These are phyloP conservation scores for Sylvietta virens DNA, from an alignment of 2,113 vertebrate genomes.

Conservation along the genomic window DNA sequence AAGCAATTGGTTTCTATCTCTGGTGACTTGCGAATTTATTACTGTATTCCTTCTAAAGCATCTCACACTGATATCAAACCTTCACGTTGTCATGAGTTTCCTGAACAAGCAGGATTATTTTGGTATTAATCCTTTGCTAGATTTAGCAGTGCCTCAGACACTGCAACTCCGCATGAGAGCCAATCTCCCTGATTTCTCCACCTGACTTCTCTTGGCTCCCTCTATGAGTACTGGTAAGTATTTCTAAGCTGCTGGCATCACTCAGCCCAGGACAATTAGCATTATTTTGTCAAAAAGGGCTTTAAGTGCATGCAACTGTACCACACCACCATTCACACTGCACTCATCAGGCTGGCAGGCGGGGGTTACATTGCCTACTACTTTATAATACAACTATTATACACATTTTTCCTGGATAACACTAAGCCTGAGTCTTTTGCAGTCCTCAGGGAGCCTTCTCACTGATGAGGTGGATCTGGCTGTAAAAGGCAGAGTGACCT, in stretches of 20 bases:
- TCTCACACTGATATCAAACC: slow-evolving; percentile 2
- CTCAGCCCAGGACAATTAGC: slow-evolving; percentile 32
- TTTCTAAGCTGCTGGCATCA: background rate
- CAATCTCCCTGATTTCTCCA: background rate
- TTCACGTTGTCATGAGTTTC: background rate
- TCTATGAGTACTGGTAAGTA: background rate
- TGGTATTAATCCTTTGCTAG: background rate
- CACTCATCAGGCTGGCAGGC: background rate
- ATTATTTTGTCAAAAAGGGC: slow-evolving; percentile 20
- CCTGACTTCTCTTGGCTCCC: slow-evolving; percentile 13
- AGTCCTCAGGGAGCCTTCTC: background rate
- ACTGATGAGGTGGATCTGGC: background rate
- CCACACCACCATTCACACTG: background rate
- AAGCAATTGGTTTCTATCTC: background rate
- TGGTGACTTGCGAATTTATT: background rate
- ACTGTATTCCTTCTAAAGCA: background rate
- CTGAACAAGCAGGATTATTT: slow-evolving; percentile 41
- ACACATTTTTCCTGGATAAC: slow-evolving; percentile 19
- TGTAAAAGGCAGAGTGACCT: slow-evolving; percentile 17
- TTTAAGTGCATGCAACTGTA: background rate
- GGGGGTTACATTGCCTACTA: background rate
- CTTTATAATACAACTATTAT: slow-evolving; percentile 19
- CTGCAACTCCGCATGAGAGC: background rate
- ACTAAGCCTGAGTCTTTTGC: background rate
- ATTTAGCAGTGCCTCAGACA: background rate